A percentile compares a stretch with the other conserved stretches of the same genome.
Evolutionary conservation across 2,113 vertebrate genomes (phyloP).

Genomic region (Pelusios castaneus): DNA sequence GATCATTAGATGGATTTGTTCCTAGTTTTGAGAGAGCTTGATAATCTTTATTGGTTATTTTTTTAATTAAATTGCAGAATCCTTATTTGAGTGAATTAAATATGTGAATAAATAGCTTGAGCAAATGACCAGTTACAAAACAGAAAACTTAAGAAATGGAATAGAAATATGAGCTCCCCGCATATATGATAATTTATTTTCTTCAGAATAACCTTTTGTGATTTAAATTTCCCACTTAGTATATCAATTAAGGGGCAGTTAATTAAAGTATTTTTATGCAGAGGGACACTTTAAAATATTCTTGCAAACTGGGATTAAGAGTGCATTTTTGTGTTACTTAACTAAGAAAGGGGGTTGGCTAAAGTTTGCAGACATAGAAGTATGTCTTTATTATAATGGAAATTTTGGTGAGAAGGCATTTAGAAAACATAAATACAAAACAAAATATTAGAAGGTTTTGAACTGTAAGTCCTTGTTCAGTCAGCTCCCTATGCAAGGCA

Average conservation of each 20-base stretch:
- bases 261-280: neutral
- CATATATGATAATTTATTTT: neutral
- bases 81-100: neutral
- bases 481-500: slow-evolving; percentile 25
- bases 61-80: neutral
- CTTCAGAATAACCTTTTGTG: neutral
- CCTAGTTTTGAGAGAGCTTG: slow-evolving; percentile 12
- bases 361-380: slow-evolving; percentile 37
- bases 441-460: slow-evolving; percentile 38
- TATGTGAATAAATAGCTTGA: neutral
- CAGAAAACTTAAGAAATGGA: neutral
- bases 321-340: neutral
- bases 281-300: slow-evolving; percentile 6
- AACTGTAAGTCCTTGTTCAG: slow-evolving; percentile 55
- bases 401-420: slow-evolving; percentile 53
- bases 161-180: neutral
- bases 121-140: neutral
- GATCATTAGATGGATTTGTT: slow-evolving; percentile 31
- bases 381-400: slow-evolving; percentile 20
- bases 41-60: neutral
- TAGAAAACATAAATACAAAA: slow-evolving; percentile 32
- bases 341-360: slow-evolving; percentile 21
- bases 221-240: slow-evolving; percentile 3
- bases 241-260: neutral
- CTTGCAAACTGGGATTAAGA: neutral